Evolutionary conservation across 1,140 invertebrate species (phyloP), one percentile per base, ranked within the genome.

Genomic region (Epicauta chinensis): DNA sequence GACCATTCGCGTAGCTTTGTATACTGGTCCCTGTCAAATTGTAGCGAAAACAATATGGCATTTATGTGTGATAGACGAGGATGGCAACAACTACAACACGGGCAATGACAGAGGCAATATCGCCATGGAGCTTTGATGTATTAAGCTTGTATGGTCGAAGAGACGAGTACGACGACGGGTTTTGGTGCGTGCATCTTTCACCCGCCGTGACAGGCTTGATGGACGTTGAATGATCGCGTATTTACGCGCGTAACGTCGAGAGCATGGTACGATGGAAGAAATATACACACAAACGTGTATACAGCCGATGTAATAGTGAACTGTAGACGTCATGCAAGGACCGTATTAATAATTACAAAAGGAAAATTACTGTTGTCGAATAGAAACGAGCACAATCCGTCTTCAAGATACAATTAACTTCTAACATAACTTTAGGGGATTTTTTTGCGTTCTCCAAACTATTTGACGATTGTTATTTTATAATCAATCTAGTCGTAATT

Each of bases 181-280:
- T 55, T 39, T 34, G 45, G 56, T 58, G 59, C 56, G 59, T 60
- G 55, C 55, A 55, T 54, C 55, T 53, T 37, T 56, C 59, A 58
- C 42, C n/a, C 4, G 37, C n/a, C 17, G 52, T 58, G 59, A 61
- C 59, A 61, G 55, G n/a, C 32, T 58, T 61, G 59, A 61, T 61
- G 59, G 59, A 61, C 59, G 56, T 61, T 61, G 59, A 61, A 48
- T 61, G 59, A 61, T 61, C 49, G 59, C 59, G 56, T 61, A 61
- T 61, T 61, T 61, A 61, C 55, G 59, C 55, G 59, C 55, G 59
- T 55, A 53, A 47, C 47, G 51, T 52, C 50, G 51, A 47, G n/a
- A n/a, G 49, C 55, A 44, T 51, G 47, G 48, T 51, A 54, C 47
- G 44, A 45, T n/a, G n/a, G n/a, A 37, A 23, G 31, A 44, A 34